phyloP scores from a whole-genome alignment of 2,888 invertebrate genomes.

The Palloptera scutellata region DNA sequence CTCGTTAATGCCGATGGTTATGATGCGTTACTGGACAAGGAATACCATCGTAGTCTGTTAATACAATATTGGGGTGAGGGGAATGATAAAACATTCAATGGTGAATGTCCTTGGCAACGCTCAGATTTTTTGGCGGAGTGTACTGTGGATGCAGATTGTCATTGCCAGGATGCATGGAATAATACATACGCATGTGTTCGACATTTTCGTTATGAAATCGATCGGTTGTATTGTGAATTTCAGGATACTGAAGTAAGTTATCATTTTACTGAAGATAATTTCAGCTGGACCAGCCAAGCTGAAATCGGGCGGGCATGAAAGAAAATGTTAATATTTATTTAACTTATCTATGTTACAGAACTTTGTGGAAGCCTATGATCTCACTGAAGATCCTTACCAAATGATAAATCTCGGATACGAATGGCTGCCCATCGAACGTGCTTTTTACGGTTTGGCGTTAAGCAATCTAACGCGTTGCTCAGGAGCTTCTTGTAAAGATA shows the following conservation, averaged over 20 bases:
- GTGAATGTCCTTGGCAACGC: slow-evolving; percentile 72
- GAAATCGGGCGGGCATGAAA: too few species aligned
- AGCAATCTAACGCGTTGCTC: slow-evolving; percentile 56
- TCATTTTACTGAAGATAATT: too few species aligned
- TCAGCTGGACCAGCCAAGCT: too few species aligned
- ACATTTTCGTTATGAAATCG: slow-evolving; percentile 66
- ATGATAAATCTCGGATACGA: slow-evolving; percentile 70
- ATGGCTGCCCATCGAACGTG: slow-evolving; percentile 66
- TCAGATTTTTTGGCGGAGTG: slow-evolving; percentile 70
- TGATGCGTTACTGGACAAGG: slow-evolving; percentile 36
- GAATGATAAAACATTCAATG: slow-evolving; percentile 67
- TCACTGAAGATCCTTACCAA: slow-evolving; percentile 76
- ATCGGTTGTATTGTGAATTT: slow-evolving; percentile 66
- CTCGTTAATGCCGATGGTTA: slow-evolving; percentile 43
- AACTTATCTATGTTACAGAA: slow-evolving; percentile 64
- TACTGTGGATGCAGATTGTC: slow-evolving; percentile 73
- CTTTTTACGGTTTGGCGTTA: slow-evolving; percentile 65
- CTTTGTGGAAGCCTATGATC: slow-evolving; percentile 81
- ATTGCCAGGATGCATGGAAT: slow-evolving; percentile 85
- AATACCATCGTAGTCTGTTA: slow-evolving; percentile 69
- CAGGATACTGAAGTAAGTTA: slow-evolving; percentile 63
- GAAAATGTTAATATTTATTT: background rate
- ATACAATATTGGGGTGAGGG: slow-evolving; percentile 87
- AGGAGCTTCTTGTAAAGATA: slow-evolving; percentile 51
- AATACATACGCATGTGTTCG: slow-evolving; percentile 85